Percentiles rank a stretch among this genome's conserved stretches.
Evolutionary conservation across 2,888 invertebrate genomes (phyloP).

Genomic region (Galerucella calmariensis): DNA sequence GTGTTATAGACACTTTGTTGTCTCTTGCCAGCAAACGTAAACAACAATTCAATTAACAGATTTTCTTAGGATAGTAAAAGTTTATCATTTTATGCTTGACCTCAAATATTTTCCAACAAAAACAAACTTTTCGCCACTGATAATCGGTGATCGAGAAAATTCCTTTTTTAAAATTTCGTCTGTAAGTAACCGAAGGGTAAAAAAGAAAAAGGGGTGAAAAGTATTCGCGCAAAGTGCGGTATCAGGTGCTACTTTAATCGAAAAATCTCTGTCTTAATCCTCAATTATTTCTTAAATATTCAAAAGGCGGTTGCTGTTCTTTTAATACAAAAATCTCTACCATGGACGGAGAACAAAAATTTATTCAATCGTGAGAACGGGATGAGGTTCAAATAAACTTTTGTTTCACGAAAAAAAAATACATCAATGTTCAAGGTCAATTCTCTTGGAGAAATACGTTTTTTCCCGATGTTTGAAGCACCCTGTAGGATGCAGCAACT

Average conservation of each 20-base stretch:
- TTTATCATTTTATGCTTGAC: background rate
- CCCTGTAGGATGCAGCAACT: too few species aligned
- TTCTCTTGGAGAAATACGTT: too few species aligned
- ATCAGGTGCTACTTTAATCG: constrained; percentile 60
- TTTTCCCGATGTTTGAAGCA: too few species aligned
- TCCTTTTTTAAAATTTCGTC: constrained; percentile 28
- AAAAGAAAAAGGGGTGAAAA: constrained; percentile 46
- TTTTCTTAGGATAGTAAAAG: too few species aligned
- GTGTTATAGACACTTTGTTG: too few species aligned
- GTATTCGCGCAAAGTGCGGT: constrained; percentile 49
- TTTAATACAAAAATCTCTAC: constrained; percentile 42
- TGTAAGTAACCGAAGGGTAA: constrained; percentile 32
- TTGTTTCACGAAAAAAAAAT: too few species aligned
- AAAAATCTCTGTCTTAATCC: constrained; percentile 59
- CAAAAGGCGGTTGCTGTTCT: constrained; percentile 50
- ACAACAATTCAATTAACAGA: too few species aligned
- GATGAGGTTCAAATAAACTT: too few species aligned
- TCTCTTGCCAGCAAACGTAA: too few species aligned
- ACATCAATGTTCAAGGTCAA: too few species aligned
- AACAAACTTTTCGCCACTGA: constrained; percentile 30
- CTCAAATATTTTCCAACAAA: constrained; percentile 9
- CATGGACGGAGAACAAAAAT: constrained; percentile 22
- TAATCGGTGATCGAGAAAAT: constrained; percentile 32
- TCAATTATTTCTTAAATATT: constrained; percentile 59
- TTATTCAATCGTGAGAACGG: too few species aligned